phyloP scores from a whole-genome alignment of 2,113 vertebrate species.

The Calidris pugnax region DNA sequence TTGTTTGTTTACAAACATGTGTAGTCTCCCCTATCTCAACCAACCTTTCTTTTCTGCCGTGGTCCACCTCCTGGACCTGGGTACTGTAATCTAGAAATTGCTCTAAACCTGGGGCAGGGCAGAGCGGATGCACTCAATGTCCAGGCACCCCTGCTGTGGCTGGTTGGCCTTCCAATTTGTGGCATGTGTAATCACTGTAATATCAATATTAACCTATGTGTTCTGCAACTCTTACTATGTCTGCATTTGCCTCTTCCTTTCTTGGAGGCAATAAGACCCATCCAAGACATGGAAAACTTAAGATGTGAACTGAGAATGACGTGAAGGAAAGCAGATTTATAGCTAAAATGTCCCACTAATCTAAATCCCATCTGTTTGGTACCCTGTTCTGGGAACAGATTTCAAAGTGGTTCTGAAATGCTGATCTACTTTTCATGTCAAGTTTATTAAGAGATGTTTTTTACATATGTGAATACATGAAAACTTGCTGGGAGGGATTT shows the following conservation, averaged over 20 bases:
- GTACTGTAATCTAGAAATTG: neutral
- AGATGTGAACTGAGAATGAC: neutral
- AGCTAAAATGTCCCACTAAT: neutral
- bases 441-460: neutral
- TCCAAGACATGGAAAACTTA: neutral
- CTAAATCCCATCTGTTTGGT: neutral
- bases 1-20: neutral
- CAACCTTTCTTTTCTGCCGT: neutral
- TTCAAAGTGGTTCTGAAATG: constrained; percentile 48
- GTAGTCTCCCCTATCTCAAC: neutral
- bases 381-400: neutral
- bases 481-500: neutral
- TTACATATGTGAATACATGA: neutral
- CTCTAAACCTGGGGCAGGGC: neutral
- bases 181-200: rapidly evolving
- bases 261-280: neutral
- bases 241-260: neutral
- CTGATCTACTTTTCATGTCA: neutral
- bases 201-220: neutral
- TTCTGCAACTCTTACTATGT: neutral
- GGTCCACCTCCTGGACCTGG: neutral
- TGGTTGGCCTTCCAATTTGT: neutral
- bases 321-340: constrained; percentile 6
- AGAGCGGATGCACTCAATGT: neutral
- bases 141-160: neutral